A percentile compares a stretch with the other conserved stretches of the same genome.
phyloP scores from a whole-genome alignment of 2,113 vertebrate genomes.

The Stomatorhinus ivindoensis region DNA sequence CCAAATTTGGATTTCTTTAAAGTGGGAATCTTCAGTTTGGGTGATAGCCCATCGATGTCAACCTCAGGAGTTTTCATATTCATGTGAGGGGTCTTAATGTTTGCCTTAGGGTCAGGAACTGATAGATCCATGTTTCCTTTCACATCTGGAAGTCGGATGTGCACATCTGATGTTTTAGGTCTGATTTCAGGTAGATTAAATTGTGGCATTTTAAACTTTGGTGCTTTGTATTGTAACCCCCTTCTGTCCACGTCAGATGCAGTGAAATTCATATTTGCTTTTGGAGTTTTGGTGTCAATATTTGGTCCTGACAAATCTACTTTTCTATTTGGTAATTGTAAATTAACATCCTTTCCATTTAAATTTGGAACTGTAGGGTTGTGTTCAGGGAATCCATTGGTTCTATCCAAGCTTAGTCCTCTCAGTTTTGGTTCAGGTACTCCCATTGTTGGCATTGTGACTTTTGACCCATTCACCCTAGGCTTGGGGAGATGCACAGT shows the following conservation, averaged over 20 bases:
- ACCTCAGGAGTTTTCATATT: slow-evolving; percentile 10
- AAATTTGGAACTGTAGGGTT: slow-evolving; percentile 30
- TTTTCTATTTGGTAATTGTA: neutral
- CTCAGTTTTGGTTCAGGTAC: slow-evolving; percentile 39
- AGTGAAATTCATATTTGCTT: slow-evolving; percentile 33
- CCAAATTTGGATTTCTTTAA: slow-evolving; percentile 41
- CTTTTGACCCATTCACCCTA: slow-evolving; percentile 24
- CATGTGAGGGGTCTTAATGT: slow-evolving; percentile 3
- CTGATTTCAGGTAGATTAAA: slow-evolving; percentile 17
- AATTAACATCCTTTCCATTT: slow-evolving; percentile 1
- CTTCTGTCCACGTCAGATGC: slow-evolving; percentile 34
- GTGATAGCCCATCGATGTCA: slow-evolving; percentile 3
- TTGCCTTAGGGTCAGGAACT: slow-evolving; percentile 22
- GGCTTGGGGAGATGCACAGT: slow-evolving; percentile 10
- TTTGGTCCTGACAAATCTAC: slow-evolving; percentile 9
- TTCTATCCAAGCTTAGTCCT: slow-evolving; percentile 39
- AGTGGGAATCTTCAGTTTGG: slow-evolving; percentile 1
- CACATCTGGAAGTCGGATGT: slow-evolving; percentile 3
- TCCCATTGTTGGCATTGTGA: slow-evolving; percentile 37
- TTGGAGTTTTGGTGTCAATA: slow-evolving; percentile 20
- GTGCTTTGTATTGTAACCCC: slow-evolving; percentile 20
- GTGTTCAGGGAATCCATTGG: slow-evolving; percentile 32
- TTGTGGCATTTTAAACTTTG: slow-evolving; percentile 27
- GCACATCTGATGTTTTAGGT: slow-evolving; percentile 2
- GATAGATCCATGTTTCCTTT: slow-evolving; percentile 18